Percentiles rank a stretch among this genome's conserved stretches.
Evolutionary conservation across 2,888 invertebrate species (phyloP).

Genomic region (Vandiemenella viatica): DNA sequence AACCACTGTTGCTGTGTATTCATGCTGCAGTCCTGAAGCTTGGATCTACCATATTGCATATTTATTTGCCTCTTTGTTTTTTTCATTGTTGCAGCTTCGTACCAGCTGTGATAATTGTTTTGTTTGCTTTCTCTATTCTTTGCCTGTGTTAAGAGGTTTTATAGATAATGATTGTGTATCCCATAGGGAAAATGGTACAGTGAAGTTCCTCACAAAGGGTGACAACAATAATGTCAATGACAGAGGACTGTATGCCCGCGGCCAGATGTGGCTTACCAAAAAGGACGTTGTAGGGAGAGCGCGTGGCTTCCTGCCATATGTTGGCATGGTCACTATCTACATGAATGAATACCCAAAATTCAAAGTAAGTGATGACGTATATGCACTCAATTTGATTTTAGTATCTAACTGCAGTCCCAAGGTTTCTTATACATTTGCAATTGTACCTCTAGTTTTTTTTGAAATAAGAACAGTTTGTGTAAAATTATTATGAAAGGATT

Average conservation of each 20-base stretch:
- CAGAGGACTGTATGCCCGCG: constrained; percentile 94
- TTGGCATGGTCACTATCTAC: constrained; percentile 95
- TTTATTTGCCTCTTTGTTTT: no score
- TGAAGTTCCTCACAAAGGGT: constrained; percentile 97
- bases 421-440: neutral
- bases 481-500: no score
- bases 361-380: constrained; percentile 42
- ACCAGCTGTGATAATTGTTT: no score
- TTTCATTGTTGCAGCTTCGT: no score
- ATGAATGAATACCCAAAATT: constrained; percentile 99
- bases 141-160: no score
- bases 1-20: no score
- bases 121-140: no score
- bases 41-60: no score
- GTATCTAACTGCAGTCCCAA: neutral
- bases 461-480: no score
- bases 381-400: neutral
- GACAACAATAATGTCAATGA: constrained; percentile 99
- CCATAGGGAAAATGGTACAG: constrained; percentile 67
- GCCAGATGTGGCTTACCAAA: constrained; percentile 92
- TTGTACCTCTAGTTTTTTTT: no score
- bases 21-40: no score
- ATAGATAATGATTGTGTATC: constrained; percentile 9
- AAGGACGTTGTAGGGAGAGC: constrained; percentile 97
- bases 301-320: constrained; percentile 89